These are phyloP conservation scores for Cosmia pyralina DNA, from an alignment of 2,888 invertebrate species.

Conservation along the genomic window DNA sequence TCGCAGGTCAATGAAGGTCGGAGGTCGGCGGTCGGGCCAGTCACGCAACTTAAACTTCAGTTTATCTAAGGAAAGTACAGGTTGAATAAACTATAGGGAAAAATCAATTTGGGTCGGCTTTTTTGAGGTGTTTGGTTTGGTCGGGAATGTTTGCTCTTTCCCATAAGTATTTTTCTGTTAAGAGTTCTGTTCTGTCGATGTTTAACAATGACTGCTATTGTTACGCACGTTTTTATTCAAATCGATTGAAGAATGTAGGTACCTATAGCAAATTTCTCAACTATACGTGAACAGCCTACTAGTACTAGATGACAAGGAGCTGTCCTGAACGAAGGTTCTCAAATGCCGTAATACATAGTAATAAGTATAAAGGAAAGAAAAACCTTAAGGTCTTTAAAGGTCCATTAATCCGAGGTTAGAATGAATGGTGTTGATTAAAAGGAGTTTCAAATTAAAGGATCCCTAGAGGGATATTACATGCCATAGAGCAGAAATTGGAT, in stretches of 20 bases:
- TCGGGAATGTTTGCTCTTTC: conserved; percentile 20
- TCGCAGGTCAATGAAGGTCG: conserved; percentile 80
- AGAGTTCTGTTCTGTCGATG: conserved; percentile 3
- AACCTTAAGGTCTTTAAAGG: conserved; percentile 32
- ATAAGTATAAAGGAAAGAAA: conserved; percentile 33
- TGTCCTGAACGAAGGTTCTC: not conserved
- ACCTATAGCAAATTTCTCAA: not conserved
- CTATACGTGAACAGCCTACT: not conserved
- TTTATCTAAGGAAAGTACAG: conserved; percentile 63
- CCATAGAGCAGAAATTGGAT: conserved; percentile 89
- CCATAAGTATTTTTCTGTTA: conserved; percentile 37
- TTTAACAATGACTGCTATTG: conserved; percentile 15
- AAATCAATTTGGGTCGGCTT: conserved; percentile 55
- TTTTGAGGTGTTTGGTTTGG: conserved; percentile 40
- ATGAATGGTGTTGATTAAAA: conserved; percentile 83
- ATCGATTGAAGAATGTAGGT: not conserved
- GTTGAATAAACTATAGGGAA: conserved; percentile 56
- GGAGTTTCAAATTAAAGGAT: conserved; percentile 85
- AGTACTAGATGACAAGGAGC: not conserved
- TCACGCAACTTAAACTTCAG: conserved; percentile 77
- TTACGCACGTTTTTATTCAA: not conserved
- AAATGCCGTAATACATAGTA: conserved; percentile 5
- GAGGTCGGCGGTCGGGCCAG: conserved; percentile 72
- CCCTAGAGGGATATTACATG: conserved; percentile 85
- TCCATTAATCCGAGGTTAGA: conserved; percentile 71